These are phyloP conservation scores for Thalpophila matura DNA, from an alignment of 2,888 invertebrate species.

Conservation along the genomic window DNA sequence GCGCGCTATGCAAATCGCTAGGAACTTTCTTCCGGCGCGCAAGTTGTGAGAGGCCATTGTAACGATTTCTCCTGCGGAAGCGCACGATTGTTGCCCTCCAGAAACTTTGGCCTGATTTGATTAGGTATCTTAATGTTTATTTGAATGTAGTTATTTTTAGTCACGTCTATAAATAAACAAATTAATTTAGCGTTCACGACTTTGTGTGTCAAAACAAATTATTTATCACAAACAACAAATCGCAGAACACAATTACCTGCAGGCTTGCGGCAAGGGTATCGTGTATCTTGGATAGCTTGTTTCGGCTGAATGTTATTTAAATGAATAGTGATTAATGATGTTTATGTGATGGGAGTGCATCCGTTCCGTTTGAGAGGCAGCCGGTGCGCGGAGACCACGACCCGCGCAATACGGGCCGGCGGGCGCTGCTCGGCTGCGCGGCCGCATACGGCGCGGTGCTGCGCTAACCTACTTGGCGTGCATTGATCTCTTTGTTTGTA, in stretches of 20 bases:
- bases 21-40: slow-evolving; percentile 88
- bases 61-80: slow-evolving; percentile 84
- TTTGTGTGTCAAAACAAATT: slow-evolving; percentile 8
- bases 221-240: slow-evolving; percentile 21
- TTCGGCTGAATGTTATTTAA: slow-evolving; percentile 25
- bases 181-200: slow-evolving; percentile 15
- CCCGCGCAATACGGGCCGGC: slow-evolving; percentile 84
- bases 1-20: slow-evolving; percentile 86
- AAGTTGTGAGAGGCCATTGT: slow-evolving; percentile 83
- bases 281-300: not conserved
- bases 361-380: slow-evolving; percentile 53
- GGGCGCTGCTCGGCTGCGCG: slow-evolving; percentile 69
- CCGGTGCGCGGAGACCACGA: slow-evolving; percentile 78
- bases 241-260: not conserved
- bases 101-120: slow-evolving; percentile 65
- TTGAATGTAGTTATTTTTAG: slow-evolving; percentile 28
- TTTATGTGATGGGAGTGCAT: slow-evolving; percentile 33
- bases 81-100: slow-evolving; percentile 73
- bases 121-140: slow-evolving; percentile 27
- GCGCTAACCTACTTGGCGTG: slow-evolving; percentile 89
- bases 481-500: slow-evolving; percentile 91
- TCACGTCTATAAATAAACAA: slow-evolving; percentile 36
- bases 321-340: slow-evolving; percentile 35
- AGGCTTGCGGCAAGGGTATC: slow-evolving; percentile 3
- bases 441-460: slow-evolving; percentile 74